Base-by-base conservation (phyloP, 2,888 invertebrate species). In the Pristionchus arcanus region DNA sequence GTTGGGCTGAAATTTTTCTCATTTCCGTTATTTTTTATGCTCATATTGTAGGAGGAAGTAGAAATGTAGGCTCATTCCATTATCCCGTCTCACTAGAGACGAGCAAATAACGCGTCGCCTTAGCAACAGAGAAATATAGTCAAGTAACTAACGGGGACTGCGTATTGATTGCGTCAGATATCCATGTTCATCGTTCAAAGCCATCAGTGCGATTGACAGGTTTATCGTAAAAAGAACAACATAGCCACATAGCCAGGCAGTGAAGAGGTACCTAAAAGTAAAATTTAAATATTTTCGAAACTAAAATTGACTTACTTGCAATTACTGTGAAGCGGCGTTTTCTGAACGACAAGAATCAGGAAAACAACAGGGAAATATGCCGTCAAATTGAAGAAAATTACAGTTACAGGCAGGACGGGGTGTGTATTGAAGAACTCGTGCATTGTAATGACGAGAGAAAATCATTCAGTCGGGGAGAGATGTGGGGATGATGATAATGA, bases 391-490 rank as follows among this genome's bases (percentile, higher is more conserved):
- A 42, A 28, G 77, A 77, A 42, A 77, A 77, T 77, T 0, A 25
- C 37, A 25, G 21, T 25, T 11, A 77, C 7, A 9, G 77, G 77
- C 5, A 77, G 42, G n/a, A 77, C 25, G 9, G 77, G 77, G 11
- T 77, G 77, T 5, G 77, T 77, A n/a, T 77, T 77, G 77, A 77
- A 77, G 42, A 42, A 77, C 25, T 77, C 77, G 77, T 77, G 77
- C 77, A 77, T 77, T 4, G 25, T 37, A 31, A 71, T 71, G 34
- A 71, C 25, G 9, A 21, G 25, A 5, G 59, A 49, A 49, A 49
- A 13, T 49, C 42, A 49, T 7, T 59, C 59, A 59, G 59, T 59
- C 59, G 25, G 13, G 63, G 63, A 11, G n/a, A n/a, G 25, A 63
- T 21, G 55, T 21, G 16, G 21, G 21, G 4, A 63, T 63, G 63